Evolutionary conservation across 2,888 invertebrate species (phyloP), one percentile per base, ranked within the genome.

Genomic region (Oasisia sp.): DNA sequence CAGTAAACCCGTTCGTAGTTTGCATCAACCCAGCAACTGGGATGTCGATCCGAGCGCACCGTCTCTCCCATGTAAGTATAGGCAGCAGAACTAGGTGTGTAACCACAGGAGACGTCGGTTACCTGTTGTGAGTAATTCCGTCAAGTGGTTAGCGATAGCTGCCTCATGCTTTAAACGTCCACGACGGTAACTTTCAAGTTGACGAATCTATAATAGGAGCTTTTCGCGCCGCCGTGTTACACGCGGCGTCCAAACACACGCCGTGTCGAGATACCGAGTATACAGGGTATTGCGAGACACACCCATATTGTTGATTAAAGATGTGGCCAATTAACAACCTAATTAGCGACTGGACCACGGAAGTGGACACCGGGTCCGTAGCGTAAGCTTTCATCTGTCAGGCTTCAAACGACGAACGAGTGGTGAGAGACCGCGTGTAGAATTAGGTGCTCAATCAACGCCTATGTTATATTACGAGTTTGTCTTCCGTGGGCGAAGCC

Each of bases 231-330:
- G 19, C n/a, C 5, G n/a, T 27, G 74, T 74, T 19, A 74, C n/a
- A 27, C 27, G 27, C 74, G 3, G 74, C 27, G 74, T 74, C 27
- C 74, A 27, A 74, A 74, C n/a, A 19, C 74, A 74, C 74, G n/a
- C 74, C 27, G 74, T 74, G 9, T 74, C 5, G 74, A 74, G n/a
- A 74, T 74, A 27, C n/a, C 74, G 74, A 74, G 27, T 27, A 74
- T 27, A n/a, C 74, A 27, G 74, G 19, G 19, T 27, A 74, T 27
- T 74, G 74, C 27, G 74, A 7, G 74, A 19, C 74, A 74, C 74
- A 74, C 74, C 74, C 74, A 74, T n/a, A n/a, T n/a, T 74, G 74
- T 74, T 74, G 74, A 74, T 74, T 74, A 74, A 27, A 74, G 74
- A 74, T 74, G 74, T 74, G 27, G 74, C 74, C 74, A 74, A 74